phyloP scores from a whole-genome alignment of 2,113 vertebrate genomes.

The Gopherus evgoodei region DNA sequence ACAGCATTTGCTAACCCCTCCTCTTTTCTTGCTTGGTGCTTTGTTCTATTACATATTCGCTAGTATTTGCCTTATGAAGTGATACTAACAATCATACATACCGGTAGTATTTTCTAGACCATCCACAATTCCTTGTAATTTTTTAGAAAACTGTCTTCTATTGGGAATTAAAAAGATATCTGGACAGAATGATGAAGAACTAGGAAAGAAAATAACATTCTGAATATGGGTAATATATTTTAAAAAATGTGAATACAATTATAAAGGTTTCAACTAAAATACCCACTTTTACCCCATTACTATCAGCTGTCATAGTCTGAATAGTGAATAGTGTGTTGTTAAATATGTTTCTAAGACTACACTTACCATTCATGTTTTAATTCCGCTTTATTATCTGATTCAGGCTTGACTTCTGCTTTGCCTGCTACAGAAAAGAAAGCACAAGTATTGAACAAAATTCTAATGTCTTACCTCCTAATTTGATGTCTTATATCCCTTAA shows the following conservation, averaged over 20 bases:
- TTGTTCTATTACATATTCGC: not conserved
- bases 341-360: not conserved
- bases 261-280: not conserved
- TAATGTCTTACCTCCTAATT: not conserved
- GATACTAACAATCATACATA: conserved; percentile 41
- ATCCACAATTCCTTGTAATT: conserved; percentile 73
- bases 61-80: not conserved
- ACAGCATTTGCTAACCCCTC: not conserved
- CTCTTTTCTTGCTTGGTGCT: not conserved
- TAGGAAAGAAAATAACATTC: conserved; percentile 35
- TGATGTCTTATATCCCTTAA: not conserved
- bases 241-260: not conserved
- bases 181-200: conserved; percentile 45
- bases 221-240: not conserved
- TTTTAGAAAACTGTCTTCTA: conserved; percentile 68
- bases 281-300: not conserved
- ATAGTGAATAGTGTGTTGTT: not conserved
- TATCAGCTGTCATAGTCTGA: not conserved
- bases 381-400: not conserved
- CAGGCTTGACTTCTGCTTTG: not conserved
- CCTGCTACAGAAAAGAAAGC: not conserved
- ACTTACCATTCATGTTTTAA: conserved; percentile 43
- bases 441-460: not conserved
- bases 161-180: conserved; percentile 63
- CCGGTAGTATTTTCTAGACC: conserved; percentile 73